Conservation (phyloP, 2,888 invertebrate genomes). For the Caenorhabditis wallacei region DNA sequence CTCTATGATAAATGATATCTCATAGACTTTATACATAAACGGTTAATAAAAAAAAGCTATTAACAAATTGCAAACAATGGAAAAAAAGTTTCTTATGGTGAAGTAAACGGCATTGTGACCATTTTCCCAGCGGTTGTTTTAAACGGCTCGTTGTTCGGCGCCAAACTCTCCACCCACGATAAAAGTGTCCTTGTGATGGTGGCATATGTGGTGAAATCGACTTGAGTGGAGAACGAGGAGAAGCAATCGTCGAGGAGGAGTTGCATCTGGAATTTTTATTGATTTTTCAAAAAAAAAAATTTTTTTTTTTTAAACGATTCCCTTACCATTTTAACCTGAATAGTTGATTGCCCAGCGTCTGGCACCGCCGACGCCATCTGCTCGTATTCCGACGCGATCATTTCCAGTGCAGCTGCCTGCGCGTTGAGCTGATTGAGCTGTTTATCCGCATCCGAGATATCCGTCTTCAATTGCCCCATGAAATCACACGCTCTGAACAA, state of each 20-base stretch:
- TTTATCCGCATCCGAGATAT: constrained; percentile 73
- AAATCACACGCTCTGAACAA: constrained; percentile 82
- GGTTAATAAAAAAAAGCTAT: background rate
- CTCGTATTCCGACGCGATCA: constrained; percentile 83
- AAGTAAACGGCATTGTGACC: constrained; percentile 65
- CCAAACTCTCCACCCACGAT: constrained; percentile 69
- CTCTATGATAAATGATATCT: constrained; percentile 25
- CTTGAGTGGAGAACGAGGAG: constrained; percentile 75
- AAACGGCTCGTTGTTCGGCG: constrained; percentile 67
- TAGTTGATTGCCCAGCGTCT: constrained; percentile 63
- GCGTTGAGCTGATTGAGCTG: constrained; percentile 74
- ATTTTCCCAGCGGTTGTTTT: constrained; percentile 67
- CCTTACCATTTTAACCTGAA: constrained; percentile 79
- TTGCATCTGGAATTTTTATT: constrained; percentile 74
- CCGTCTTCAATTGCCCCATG: constrained; percentile 77
- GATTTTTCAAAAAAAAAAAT: no score
- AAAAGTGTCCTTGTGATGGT: constrained; percentile 72
- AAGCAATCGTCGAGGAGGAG: constrained; percentile 80
- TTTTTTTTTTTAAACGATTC: no score
- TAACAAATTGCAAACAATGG: background rate
- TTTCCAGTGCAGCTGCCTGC: constrained; percentile 78
- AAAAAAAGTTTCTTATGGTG: constrained; percentile 24
- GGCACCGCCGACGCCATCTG: constrained; percentile 75
- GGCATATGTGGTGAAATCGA: constrained; percentile 78
- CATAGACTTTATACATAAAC: constrained; percentile 37